Evolutionary conservation across 2,888 invertebrate genomes (phyloP).

Genomic region (Itoplectis maculator): DNA sequence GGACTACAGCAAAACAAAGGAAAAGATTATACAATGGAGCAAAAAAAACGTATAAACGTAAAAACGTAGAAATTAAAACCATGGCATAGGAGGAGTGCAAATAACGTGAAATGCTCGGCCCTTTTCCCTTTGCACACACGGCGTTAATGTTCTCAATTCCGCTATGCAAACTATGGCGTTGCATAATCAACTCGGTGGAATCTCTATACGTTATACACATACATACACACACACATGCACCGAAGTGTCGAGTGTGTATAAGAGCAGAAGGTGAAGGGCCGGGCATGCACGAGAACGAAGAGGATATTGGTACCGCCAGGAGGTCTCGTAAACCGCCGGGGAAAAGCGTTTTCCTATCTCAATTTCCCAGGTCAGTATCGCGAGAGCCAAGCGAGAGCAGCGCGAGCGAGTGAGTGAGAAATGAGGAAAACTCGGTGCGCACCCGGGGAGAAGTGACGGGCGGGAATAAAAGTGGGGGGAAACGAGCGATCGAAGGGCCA

Average conservation of each 20-base stretch:
- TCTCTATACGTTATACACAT: background rate
- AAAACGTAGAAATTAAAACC: too few species aligned
- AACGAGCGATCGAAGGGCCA: slow-evolving; percentile 41
- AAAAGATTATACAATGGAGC: too few species aligned
- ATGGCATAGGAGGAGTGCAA: too few species aligned
- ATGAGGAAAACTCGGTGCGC: slow-evolving; percentile 47
- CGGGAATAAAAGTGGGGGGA: slow-evolving; percentile 14
- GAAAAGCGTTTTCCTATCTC: slow-evolving; percentile 52
- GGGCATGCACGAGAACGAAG: slow-evolving; percentile 13
- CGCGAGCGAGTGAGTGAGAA: slow-evolving; percentile 51
- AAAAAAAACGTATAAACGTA: too few species aligned
- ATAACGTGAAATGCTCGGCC: too few species aligned
- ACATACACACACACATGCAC: too few species aligned
- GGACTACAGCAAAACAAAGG: too few species aligned
- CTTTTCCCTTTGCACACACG: too few species aligned
- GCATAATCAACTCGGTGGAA: background rate
- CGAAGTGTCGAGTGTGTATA: slow-evolving; percentile 8
- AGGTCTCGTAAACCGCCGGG: slow-evolving; percentile 32
- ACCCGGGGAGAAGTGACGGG: slow-evolving; percentile 23
- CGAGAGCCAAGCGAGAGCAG: slow-evolving; percentile 9
- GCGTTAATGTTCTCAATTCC: too few species aligned
- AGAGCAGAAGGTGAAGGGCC: slow-evolving; percentile 22
- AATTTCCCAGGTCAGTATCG: slow-evolving; percentile 54
- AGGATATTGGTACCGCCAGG: slow-evolving; percentile 37
- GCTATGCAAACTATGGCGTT: slow-evolving; percentile 1